Conservation (phyloP, 2,113 vertebrate species). For the Illadopsis cleaveri region DNA sequence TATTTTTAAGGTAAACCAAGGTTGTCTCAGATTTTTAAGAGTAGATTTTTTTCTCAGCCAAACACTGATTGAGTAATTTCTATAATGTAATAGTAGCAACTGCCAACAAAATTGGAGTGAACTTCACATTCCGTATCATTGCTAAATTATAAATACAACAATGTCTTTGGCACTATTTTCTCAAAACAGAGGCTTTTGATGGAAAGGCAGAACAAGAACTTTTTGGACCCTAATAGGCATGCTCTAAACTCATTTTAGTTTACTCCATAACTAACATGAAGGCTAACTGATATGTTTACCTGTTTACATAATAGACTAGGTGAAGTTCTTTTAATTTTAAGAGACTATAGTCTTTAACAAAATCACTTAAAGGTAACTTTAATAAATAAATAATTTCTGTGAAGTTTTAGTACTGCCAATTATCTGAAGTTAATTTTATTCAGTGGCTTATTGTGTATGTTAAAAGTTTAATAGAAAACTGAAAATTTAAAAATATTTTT, state of each 20-base stretch:
- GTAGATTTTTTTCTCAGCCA: neutral
- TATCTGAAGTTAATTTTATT: neutral
- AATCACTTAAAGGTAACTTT: neutral
- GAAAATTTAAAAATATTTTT: neutral
- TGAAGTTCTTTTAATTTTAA: neutral
- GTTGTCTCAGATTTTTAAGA: conserved; percentile 53
- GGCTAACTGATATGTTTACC: neutral
- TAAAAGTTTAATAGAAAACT: neutral
- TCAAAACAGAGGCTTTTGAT: neutral
- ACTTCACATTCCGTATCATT: neutral
- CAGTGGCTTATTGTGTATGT: neutral
- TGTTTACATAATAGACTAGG: neutral
- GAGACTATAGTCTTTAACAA: neutral
- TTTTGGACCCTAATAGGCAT: neutral
- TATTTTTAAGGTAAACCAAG: conserved; percentile 63
- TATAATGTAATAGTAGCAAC: neutral
- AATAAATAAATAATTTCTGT: neutral
- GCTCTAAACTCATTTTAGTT: neutral
- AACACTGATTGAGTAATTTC: neutral
- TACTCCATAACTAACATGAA: neutral
- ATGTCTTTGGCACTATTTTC: neutral
- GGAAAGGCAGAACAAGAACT: neutral
- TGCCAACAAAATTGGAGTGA: neutral
- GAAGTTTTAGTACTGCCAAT: neutral
- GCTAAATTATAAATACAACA: neutral